A percentile compares a stretch with the other conserved stretches of the same genome.
Conservation (phyloP, 2,888 invertebrate genomes). For the Gortyna flavago region DNA sequence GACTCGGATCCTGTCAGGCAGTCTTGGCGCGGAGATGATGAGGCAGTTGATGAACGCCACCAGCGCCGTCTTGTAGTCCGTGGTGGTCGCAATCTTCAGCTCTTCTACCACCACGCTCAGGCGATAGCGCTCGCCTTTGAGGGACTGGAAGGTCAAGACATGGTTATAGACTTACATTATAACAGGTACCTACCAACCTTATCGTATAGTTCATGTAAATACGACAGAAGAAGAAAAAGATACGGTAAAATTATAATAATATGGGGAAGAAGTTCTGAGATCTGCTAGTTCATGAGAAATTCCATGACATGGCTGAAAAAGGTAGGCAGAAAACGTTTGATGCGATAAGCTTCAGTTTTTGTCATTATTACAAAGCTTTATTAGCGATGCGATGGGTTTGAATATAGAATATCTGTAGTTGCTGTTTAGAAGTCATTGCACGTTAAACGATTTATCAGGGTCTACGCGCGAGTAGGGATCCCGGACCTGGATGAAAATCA, state of each 20-base stretch:
- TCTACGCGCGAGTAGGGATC: background rate
- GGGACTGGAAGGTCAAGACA: conserved; percentile 89
- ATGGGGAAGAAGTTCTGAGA: too few species aligned
- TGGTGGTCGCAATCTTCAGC: conserved; percentile 93
- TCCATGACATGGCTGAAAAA: too few species aligned
- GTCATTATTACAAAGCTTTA: background rate
- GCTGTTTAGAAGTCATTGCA: background rate
- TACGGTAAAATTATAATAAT: too few species aligned
- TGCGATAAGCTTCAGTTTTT: too few species aligned
- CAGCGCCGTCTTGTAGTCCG: conserved; percentile 97
- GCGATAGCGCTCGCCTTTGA: conserved; percentile 96
- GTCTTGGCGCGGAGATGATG: conserved; percentile 96
- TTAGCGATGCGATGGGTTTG: background rate
- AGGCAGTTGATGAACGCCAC: conserved; percentile 98
- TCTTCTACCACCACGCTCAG: conserved; percentile 97
- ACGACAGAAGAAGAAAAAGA: background rate
- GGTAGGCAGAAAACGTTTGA: too few species aligned
- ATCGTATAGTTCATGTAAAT: too few species aligned
- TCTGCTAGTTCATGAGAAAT: too few species aligned
- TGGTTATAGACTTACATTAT: background rate
- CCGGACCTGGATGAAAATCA: conserved; percentile 21
- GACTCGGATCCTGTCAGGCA: conserved; percentile 96
- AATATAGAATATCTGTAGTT: too few species aligned
- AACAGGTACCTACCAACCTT: too few species aligned
- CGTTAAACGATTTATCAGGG: background rate